Evolutionary conservation across 2,797 vertebrate genomes (phyloP).

Genomic region (Megaceryle alcyon): DNA sequence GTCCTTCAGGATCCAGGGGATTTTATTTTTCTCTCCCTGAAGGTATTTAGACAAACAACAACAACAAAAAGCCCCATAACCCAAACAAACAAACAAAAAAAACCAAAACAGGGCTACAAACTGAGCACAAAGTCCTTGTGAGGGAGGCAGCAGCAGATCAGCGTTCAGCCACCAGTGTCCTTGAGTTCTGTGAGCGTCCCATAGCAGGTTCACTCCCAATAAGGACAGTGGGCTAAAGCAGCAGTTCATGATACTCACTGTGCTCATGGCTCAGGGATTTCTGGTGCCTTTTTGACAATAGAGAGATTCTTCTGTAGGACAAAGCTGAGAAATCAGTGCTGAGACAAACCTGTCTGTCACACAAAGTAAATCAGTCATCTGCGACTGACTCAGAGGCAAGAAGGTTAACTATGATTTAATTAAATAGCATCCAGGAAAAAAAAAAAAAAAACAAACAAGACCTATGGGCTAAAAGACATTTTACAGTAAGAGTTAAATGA

Average conservation of each 20-base stretch:
- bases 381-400: not conserved
- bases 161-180: not conserved
- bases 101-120: not conserved
- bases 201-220: not conserved
- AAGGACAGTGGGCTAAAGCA: not conserved
- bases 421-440: not conserved
- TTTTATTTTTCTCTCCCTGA: not conserved
- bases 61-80: too few species aligned
- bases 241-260: not conserved
- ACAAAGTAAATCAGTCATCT: not conserved
- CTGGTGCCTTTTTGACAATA: not conserved
- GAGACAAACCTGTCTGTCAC: not conserved
- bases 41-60: not conserved
- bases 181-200: not conserved
- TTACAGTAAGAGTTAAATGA: not conserved
- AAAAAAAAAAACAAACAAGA: not conserved
- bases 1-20: not conserved
- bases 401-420: not conserved
- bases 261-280: not conserved
- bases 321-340: not conserved
- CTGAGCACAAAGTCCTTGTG: not conserved
- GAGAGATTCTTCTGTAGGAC: not conserved
- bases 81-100: not conserved
- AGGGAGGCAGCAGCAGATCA: not conserved
- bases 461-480: not conserved